Base-by-base conservation (phyloP, 2,113 vertebrate genomes). In the Prunella himalayana region DNA sequence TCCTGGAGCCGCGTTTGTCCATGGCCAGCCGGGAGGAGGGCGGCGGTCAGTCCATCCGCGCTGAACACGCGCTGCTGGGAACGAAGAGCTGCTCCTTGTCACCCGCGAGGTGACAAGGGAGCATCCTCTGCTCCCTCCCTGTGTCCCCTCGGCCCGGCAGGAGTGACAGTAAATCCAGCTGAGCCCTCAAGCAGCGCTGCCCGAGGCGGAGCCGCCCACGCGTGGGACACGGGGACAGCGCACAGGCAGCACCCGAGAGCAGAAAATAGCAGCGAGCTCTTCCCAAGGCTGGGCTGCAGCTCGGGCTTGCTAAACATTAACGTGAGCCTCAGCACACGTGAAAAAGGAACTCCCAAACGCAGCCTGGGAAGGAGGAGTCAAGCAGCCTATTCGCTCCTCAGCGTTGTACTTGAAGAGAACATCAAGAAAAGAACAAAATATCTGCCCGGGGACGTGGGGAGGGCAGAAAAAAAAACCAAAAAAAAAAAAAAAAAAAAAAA, bases 31-130 rank as follows among this genome's bases (percentile, higher is more conserved):
- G 30, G 51, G 16, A 81, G 50, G 3, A 44, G 47, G 16, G 37
- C 0, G 3, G 8, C 23, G 0, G 7, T 80, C 88, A 45, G 66
- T n/a, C 77, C 93, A 70, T 76, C 76, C 5, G 56, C 0, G 59
- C 31, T 3, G 41, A 15, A 1, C 4, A 0, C 30, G 7, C 30
- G 42, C 44, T 10, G 82, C 49, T 4, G 82, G 2, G 6, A 20
- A 1, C 0, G 0, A 1, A 8, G 49, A 33, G 64, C 56, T 0
- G n/a, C 56, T 49, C 60, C 69, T 12, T 0, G 9, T 85, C 88
- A 93, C 56, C 17, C 31, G 0, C n/a, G 3, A 3, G 33, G 54
- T 7, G 60, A 75, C 1, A 44, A 16, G 14, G 33, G 11, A 66
- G 60, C 92, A 88, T 90, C 92, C 86, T 60, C 91, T 22, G 20